Base-by-base conservation (phyloP, 2,888 invertebrate genomes). In the Agrypnus murinus region DNA sequence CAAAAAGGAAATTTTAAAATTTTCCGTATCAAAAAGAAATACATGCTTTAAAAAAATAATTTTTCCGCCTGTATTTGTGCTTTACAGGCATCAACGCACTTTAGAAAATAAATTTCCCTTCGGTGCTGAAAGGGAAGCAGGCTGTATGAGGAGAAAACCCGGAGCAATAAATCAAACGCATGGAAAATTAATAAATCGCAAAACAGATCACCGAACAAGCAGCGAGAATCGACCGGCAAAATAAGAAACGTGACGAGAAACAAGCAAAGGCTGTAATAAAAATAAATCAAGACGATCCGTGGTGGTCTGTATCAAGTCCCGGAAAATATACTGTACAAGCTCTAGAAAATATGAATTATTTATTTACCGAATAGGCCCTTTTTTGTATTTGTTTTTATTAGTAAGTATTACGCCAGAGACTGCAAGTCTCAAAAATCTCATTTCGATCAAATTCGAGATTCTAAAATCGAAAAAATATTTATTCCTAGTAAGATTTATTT, bases 171-270 rank as follows among this genome's bases (percentile, higher is more conserved):
- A 78, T 78, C 78, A 77, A 77, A 72, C 70, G 73, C 76, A 76
- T 76, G 76, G 79, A 76, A 77, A 79, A 79, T 78, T 79, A 79
- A 79, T 79, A 79, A 69, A 79, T 78, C 77, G 75, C 73, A 74
- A 77, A 78, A 78, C 75, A 79, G 78, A 77, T 78, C 78, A 75
- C 65, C 65, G 75, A 75, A 75, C 74, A 76, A 78, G 73, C 75
- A 73, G 71, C 70, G 73, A 74, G 73, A 74, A 77, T 78, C 76
- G 76, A 75, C 76, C 75, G 69, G 71, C 74, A 75, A 77, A 78
- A 78, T 79, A 77, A 79, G 78, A 78, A 78, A 79, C 79, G 79
- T 78, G 79, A 79, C 79, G 74, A 77, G 79, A 79, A 79, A 79
- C 76, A 75, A 75, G 75, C 73, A 67, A 58, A 60, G 70, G 66